Evolutionary conservation across 23 tunicate genomes (phyloP), one percentile per base, ranked within the genome.

Genomic region (Styela clava): DNA sequence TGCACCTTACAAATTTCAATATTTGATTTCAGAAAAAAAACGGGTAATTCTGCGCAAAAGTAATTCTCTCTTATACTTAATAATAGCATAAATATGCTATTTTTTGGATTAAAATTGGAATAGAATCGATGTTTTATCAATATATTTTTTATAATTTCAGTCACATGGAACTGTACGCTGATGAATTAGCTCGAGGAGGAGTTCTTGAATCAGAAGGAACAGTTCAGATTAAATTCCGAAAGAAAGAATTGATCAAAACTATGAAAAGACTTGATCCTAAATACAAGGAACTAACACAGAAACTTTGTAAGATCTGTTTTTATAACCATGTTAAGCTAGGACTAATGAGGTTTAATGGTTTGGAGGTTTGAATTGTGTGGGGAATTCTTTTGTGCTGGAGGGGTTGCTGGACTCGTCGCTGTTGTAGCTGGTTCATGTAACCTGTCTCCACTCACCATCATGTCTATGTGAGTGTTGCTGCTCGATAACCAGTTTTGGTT

Each of bases 131-230:
- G n/a, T n/a, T n/a, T n/a, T n/a, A n/a, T n/a, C n/a, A n/a, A n/a
- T n/a, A n/a, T n/a, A n/a, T n/a, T n/a, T n/a, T n/a, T n/a, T n/a
- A n/a, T n/a, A n/a, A n/a, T n/a, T 3, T 26, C 73, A 93, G 98
- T 9, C 92, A 93, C 77, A 96, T 96, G 89, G 99, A 96, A 74
- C 44, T 96, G 62, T 96, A 91, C 70, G 99, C 97, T 51, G 99
- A 96, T 81, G 82, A 88, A 68, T 82, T 94, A 32, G 85, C 97
- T 28, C 82, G 99, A 64, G 96, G 97, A 23, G 94, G 99, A 16
- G 99, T 96, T 7, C 77, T 96, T 61, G 99, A 96, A 62, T 94
- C 99, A 28, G 91, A 91, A 78, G 99, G 91, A 28, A 96, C 97
- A 27, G 97, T 96, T 44, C 86, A 96, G 69, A 88, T 96, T 34